Conservation (phyloP, 2,113 vertebrate species). For the Calyptommatus sinebrachiatus region DNA sequence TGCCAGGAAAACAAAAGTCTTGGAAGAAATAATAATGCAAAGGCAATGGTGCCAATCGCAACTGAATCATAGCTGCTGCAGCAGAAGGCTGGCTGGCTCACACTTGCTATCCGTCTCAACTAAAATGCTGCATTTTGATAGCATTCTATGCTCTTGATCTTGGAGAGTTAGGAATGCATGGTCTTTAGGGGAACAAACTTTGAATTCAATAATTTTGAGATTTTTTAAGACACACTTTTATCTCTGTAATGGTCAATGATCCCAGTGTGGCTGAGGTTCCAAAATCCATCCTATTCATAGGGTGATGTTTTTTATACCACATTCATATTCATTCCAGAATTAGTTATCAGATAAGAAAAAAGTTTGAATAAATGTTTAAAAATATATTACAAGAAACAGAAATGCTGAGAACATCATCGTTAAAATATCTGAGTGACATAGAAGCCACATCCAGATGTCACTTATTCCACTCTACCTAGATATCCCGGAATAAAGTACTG, state of each 20-base stretch:
- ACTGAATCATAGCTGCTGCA: neutral
- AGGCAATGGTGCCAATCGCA: neutral
- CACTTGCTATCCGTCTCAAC: neutral
- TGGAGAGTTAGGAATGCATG: neutral
- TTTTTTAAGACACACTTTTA: neutral
- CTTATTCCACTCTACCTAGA: too few relatives aligned
- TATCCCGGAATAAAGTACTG: too few relatives aligned
- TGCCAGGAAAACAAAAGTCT: neutral
- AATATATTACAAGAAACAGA: neutral
- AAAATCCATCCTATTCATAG: neutral
- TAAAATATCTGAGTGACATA: too few relatives aligned
- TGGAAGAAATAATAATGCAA: neutral
- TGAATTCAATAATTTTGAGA: neutral
- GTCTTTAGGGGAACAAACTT: neutral
- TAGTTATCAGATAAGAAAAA: rapidly evolving
- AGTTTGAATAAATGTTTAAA: neutral
- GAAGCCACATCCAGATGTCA: too few relatives aligned
- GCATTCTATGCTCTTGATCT: neutral
- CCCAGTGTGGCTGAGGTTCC: neutral
- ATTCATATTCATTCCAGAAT: neutral
- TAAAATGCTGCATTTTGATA: neutral
- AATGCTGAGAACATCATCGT: neutral
- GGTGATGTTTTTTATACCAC: neutral
- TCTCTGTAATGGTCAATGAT: neutral
- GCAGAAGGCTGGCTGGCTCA: neutral